These are phyloP conservation scores for Gorsachius magnificus DNA, from an alignment of 2,797 vertebrate genomes.

Conservation along the genomic window DNA sequence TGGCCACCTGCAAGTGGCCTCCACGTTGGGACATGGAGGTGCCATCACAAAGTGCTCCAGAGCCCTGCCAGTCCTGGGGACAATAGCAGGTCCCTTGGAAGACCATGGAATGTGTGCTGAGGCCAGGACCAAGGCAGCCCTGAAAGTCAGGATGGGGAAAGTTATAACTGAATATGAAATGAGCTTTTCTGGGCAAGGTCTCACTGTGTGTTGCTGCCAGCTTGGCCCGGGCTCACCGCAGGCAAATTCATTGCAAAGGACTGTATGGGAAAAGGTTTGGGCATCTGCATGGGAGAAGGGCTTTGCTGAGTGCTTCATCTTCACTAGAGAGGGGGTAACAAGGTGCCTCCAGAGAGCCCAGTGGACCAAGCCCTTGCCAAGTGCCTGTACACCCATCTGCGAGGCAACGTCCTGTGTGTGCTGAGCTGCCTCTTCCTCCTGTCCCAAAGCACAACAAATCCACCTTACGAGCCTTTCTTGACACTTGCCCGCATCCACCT, in stretches of 20 bases:
- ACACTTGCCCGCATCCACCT: background rate
- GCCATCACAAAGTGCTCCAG: background rate
- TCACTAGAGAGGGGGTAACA: background rate
- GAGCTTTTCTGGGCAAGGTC: background rate
- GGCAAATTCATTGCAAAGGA: background rate
- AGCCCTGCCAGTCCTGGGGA: background rate
- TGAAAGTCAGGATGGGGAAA: background rate
- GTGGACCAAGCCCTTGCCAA: background rate
- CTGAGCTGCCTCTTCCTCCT: background rate
- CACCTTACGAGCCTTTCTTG: background rate
- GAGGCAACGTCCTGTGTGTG: accelerated
- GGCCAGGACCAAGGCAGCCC: background rate
- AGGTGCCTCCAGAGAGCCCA: background rate
- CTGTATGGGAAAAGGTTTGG: background rate
- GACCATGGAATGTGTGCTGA: accelerated
- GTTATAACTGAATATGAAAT: background rate
- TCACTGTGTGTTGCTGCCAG: background rate
- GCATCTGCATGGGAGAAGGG: background rate
- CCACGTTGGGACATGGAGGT: background rate
- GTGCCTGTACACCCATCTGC: background rate
- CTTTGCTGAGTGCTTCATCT: background rate
- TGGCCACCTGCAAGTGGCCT: background rate
- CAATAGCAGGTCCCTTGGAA: background rate
- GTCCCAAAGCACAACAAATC: background rate
- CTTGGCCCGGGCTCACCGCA: background rate